Base-by-base conservation (phyloP, 2,113 vertebrate genomes). In the Daboia siamensis region DNA sequence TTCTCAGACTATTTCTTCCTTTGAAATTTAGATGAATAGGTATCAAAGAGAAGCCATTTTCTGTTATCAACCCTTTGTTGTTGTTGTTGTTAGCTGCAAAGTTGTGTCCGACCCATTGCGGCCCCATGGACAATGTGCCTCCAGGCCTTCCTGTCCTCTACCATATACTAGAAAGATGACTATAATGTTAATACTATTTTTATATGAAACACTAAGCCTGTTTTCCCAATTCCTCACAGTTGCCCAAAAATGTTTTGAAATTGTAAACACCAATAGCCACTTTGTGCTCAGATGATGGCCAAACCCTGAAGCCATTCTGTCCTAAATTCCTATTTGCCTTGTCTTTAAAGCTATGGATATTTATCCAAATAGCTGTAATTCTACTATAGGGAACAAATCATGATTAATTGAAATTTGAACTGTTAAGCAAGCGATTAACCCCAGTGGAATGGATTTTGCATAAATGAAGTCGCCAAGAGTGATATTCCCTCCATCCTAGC, bases 401-500 rank as follows among this genome's bases (percentile, higher is more conserved):
- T 11, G n/a, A 15, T 91, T 2, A 0, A 80, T 80, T 56, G 13
- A 87, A 92, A 90, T 0, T 55, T 8, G 56, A 92, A 80, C 90
- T 86, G 46, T 61, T 93, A 44, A 92, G 86, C 90, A 88, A 39
- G 3, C 61, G 33, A 88, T 86, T 84, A 86, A 8, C 87, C 57
- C 44, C 33, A 24, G 10, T 20, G 44, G 64, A 88, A 55, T 69
- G 56, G 88, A 89, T 89, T 90, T 92, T 39, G 23, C 69, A 90
- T 74, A 90, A 61, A 90, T 91, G 4, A 1, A 3, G 69, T 92
- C 44, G 17, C 69, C 91, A 80, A 44, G 90, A 80, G 91, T n/a
- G 1, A 91, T 88, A 84, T 90, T 94, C 89, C 61, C 93, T 91
- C 90, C 56, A 94, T 44, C 9, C 74, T 6, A 80, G 4, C 44